A percentile compares a stretch with the other conserved stretches of the same genome.
phyloP scores from a whole-genome alignment of 1,140 invertebrate species.

The Pogonomyrmex californicus region DNA sequence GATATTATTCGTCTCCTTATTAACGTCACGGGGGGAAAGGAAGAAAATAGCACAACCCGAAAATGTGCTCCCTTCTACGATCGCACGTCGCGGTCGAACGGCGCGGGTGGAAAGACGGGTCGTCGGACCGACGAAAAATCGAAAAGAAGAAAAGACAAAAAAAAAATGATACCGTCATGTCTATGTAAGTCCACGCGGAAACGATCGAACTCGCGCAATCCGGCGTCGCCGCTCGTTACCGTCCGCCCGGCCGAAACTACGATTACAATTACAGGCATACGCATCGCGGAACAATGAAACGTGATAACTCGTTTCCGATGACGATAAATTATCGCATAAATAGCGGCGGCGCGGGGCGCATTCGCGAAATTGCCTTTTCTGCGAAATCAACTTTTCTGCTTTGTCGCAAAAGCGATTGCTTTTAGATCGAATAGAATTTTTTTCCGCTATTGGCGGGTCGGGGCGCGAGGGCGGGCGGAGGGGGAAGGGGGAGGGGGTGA shows the following conservation, averaged over 20 bases:
- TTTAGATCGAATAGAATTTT: constrained; percentile 56
- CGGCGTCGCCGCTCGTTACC: not conserved
- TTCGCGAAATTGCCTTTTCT: constrained; percentile 53
- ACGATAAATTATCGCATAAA: constrained; percentile 63
- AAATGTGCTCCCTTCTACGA: not conserved
- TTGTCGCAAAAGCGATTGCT: constrained; percentile 59
- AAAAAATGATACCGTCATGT: not conserved
- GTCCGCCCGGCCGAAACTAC: constrained; percentile 44
- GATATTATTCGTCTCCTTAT: constrained; percentile 62
- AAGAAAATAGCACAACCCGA: constrained; percentile 16
- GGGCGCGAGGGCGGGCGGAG: too few relatives aligned
- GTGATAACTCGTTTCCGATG: constrained; percentile 63
- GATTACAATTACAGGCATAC: constrained; percentile 58
- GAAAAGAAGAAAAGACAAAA: not conserved
- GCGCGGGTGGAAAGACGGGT: not conserved
- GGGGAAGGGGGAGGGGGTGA: not conserved
- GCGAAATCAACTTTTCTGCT: constrained; percentile 62
- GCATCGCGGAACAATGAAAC: constrained; percentile 59
- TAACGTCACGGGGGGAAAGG: constrained; percentile 15
- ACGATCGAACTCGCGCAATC: constrained; percentile 1
- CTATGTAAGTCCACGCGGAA: not conserved
- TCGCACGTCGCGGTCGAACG: not conserved
- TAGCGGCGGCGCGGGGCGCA: constrained; percentile 7
- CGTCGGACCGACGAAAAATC: not conserved
- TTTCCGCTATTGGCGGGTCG: not conserved